Conservation (phyloP, 2,888 invertebrate genomes). For the Syrista parreyssii region DNA sequence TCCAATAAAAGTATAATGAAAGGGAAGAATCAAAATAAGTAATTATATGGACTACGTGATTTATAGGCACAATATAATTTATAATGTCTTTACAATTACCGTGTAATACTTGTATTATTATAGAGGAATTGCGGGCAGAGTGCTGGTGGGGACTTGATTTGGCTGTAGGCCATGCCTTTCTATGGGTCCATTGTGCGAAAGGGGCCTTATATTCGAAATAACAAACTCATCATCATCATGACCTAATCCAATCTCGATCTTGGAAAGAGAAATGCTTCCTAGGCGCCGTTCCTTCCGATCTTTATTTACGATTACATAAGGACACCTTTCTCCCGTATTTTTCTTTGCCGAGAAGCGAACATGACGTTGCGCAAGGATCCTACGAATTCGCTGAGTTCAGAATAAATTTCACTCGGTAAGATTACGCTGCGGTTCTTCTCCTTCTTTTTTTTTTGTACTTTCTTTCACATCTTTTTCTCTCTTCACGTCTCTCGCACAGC, state of each 20-base stretch:
- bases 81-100: no score
- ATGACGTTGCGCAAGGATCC: constrained; percentile 33
- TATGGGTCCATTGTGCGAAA: not conserved
- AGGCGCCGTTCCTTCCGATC: constrained; percentile 31
- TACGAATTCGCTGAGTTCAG: constrained; percentile 33
- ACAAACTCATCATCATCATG: constrained; percentile 26
- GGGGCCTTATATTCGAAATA: not conserved
- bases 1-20: not conserved
- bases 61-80: no score
- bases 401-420: constrained; percentile 40
- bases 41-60: no score
- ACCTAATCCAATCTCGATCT: constrained; percentile 44
- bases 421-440: not conserved
- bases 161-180: not conserved
- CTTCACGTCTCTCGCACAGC: not conserved
- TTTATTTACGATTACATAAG: constrained; percentile 45
- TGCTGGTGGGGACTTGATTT: not conserved
- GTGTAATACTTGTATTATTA: not conserved
- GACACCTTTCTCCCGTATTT: constrained; percentile 46
- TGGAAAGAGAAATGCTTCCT: constrained; percentile 39
- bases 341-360: not conserved
- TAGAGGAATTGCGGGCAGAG: not conserved
- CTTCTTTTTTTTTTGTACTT: not conserved
- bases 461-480: not conserved
- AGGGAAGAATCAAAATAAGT: no score